Conservation (phyloP, 2,888 invertebrate genomes). For the Microdon myrmicae region DNA sequence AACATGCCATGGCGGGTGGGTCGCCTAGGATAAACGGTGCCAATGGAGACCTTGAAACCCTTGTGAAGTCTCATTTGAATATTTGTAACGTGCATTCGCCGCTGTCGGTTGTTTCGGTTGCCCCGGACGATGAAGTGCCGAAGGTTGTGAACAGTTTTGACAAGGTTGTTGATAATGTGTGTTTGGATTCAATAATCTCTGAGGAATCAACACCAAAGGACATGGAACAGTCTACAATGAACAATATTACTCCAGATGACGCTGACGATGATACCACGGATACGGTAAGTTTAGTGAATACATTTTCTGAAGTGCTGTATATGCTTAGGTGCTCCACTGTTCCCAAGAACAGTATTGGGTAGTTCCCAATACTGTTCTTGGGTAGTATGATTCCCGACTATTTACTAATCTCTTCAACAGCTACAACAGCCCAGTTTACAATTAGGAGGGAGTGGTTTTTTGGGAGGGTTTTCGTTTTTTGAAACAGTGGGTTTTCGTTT, state of each 20-base stretch:
- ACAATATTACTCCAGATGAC: slow-evolving; percentile 57
- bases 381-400: too few relatives aligned
- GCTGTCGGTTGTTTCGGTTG: slow-evolving; percentile 4
- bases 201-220: slow-evolving; percentile 64
- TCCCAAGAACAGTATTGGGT: too few relatives aligned
- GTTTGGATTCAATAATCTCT: slow-evolving; percentile 63
- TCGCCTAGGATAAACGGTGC: slow-evolving; percentile 11
- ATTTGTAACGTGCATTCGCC: not conserved
- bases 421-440: too few relatives aligned
- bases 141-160: slow-evolving; percentile 53
- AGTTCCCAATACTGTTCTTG: too few relatives aligned
- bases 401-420: too few relatives aligned
- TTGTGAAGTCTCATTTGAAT: slow-evolving; percentile 15
- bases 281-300: slow-evolving; percentile 54
- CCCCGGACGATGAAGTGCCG: slow-evolving; percentile 9
- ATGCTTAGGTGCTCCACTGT: too few relatives aligned
- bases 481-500: too few relatives aligned
- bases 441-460: too few relatives aligned
- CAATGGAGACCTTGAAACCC: slow-evolving; percentile 26
- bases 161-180: slow-evolving; percentile 61
- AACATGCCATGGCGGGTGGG: slow-evolving; percentile 56
- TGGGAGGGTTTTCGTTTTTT: too few relatives aligned
- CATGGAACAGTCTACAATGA: slow-evolving; percentile 55
- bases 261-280: slow-evolving; percentile 59
- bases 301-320: not conserved